Conservation (phyloP, 2,888 invertebrate species). For the Heteromyza rotundicornis region DNA sequence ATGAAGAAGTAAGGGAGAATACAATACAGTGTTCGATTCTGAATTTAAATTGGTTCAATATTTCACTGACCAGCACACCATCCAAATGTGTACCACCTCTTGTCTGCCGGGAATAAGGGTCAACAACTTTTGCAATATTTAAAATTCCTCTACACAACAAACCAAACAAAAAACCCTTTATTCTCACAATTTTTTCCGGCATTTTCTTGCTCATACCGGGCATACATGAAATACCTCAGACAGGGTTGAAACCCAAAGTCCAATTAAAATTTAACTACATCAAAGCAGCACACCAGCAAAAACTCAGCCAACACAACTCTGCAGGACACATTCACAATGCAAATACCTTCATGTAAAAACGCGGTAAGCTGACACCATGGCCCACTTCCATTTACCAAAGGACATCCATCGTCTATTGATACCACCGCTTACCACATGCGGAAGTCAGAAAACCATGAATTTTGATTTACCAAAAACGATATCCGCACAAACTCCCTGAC, state of each 20-base stretch:
- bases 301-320: constrained; percentile 33
- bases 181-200: constrained; percentile 19
- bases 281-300: constrained; percentile 42
- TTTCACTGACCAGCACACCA: no score
- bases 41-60: no score
- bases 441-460: constrained; percentile 54
- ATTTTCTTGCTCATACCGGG: constrained; percentile 19
- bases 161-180: not conserved
- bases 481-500: constrained; percentile 6
- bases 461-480: constrained; percentile 51
- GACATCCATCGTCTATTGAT: constrained; percentile 23
- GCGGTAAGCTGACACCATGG: constrained; percentile 55
- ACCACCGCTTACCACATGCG: constrained; percentile 4
- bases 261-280: constrained; percentile 57
- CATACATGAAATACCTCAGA: constrained; percentile 43
- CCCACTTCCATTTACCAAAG: constrained; percentile 32
- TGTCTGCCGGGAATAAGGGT: not conserved
- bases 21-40: no score
- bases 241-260: constrained; percentile 47
- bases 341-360: constrained; percentile 32
- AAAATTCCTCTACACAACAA: constrained; percentile 31
- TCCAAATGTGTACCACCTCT: no score
- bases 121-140: constrained; percentile 25
- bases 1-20: no score
- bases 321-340: constrained; percentile 38